phyloP scores from a whole-genome alignment of 2,797 vertebrate genomes.

The Scleropages formosus region DNA sequence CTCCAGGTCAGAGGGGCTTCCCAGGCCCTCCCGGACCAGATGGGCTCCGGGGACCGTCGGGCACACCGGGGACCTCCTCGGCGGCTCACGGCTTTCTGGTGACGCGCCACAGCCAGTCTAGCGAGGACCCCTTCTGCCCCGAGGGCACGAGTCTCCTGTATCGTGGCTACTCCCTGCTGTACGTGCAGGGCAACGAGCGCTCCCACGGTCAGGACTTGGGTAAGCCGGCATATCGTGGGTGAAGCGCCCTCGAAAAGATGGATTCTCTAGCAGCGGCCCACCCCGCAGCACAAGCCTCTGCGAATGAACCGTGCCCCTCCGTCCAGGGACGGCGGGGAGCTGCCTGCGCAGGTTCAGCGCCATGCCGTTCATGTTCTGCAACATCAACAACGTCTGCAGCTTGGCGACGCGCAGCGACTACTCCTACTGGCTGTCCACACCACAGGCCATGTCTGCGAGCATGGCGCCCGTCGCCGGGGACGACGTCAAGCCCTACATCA shows the following conservation, averaged over 20 bases:
- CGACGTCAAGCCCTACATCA: conserved; percentile 86
- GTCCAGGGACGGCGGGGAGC: conserved; percentile 88
- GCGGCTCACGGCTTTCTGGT: conserved; percentile 79
- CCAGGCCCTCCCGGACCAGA: conserved; percentile 74
- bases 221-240: conserved; percentile 41
- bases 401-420: conserved; percentile 97
- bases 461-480: conserved; percentile 88
- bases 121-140: conserved; percentile 75
- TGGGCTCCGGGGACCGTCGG: conserved; percentile 73
- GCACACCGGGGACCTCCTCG: conserved; percentile 60
- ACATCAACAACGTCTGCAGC: conserved; percentile 97
- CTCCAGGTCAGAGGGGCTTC: conserved; percentile 70
- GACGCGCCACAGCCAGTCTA: conserved; percentile 85
- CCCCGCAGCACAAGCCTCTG: not conserved
- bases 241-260: not conserved
- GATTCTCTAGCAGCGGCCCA: not conserved
- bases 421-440: conserved; percentile 95
- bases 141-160: conserved; percentile 72
- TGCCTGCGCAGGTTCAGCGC: conserved; percentile 94
- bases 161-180: conserved; percentile 85
- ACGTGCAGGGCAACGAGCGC: conserved; percentile 86
- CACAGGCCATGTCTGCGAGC: conserved; percentile 83
- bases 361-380: conserved; percentile 99
- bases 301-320: not conserved
- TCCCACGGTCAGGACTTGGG: conserved; percentile 90